A percentile compares a stretch with the other conserved stretches of the same genome.
phyloP scores from a whole-genome alignment of 2,797 vertebrate species.

The Myotis planiceps region DNA sequence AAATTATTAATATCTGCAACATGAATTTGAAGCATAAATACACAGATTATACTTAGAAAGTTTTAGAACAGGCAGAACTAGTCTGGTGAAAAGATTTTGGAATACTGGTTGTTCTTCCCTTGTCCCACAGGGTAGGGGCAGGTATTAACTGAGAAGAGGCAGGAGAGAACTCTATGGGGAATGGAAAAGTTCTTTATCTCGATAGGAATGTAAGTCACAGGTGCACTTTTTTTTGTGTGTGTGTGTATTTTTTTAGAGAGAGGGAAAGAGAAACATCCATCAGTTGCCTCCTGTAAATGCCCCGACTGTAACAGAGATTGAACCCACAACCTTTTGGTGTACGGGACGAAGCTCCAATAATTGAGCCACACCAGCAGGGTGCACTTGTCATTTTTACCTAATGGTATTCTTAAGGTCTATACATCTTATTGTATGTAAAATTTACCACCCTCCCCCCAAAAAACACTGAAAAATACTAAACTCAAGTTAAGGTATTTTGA shows the following conservation, averaged over 20 bases:
- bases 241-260: background rate
- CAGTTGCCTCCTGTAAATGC: background rate
- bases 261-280: background rate
- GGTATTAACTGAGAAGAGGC: background rate
- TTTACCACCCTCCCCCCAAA: background rate
- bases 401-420: background rate
- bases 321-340: background rate
- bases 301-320: background rate
- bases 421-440: background rate
- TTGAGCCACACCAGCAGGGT: background rate
- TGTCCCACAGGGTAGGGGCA: background rate
- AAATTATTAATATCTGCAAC: constrained; percentile 33
- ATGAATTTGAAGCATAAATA: constrained; percentile 7
- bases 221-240: background rate
- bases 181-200: background rate
- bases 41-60: constrained; percentile 7
- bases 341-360: background rate
- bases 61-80: constrained; percentile 10
- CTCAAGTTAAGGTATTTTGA: background rate
- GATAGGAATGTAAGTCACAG: background rate
- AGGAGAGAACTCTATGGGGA: background rate
- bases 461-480: background rate
- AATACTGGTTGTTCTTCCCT: background rate
- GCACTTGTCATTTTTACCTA: background rate
- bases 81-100: background rate